Conservation (phyloP, 2,113 vertebrate genomes). For the Erythrolamprus reginae region DNA sequence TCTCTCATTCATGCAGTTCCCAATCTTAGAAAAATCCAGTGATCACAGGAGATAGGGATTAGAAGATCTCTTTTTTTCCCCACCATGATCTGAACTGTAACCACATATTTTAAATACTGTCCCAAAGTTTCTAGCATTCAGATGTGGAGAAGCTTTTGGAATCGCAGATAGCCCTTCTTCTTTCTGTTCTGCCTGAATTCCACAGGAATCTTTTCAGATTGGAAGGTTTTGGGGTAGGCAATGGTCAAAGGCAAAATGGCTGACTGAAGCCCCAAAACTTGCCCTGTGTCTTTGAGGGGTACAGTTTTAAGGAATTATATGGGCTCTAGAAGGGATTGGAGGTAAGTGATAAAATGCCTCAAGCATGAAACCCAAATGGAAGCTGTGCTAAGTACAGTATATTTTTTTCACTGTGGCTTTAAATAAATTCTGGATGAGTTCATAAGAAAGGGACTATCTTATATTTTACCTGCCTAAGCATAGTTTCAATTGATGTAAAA, state of each 20-base stretch:
- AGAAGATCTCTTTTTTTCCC: not conserved
- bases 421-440: not conserved
- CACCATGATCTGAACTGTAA: not conserved
- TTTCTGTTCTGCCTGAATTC: not conserved
- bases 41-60: not conserved
- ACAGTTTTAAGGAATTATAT: not conserved
- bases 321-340: not conserved
- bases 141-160: not conserved
- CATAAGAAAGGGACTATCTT: not conserved
- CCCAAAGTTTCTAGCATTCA: not conserved
- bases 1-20: not conserved
- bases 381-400: not conserved
- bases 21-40: not conserved
- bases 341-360: not conserved
- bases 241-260: not conserved
- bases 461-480: not conserved
- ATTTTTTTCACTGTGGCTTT: not conserved
- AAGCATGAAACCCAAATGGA: not conserved
- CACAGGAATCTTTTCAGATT: not conserved
- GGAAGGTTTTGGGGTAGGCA: not conserved
- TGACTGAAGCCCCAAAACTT: not conserved
- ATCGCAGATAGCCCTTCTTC: not conserved
- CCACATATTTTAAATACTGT: not conserved
- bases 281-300: not conserved
- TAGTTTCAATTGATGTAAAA: not conserved